Evolutionary conservation across 1,140 invertebrate species (phyloP).

Genomic region (Lepidurus arcticus): DNA sequence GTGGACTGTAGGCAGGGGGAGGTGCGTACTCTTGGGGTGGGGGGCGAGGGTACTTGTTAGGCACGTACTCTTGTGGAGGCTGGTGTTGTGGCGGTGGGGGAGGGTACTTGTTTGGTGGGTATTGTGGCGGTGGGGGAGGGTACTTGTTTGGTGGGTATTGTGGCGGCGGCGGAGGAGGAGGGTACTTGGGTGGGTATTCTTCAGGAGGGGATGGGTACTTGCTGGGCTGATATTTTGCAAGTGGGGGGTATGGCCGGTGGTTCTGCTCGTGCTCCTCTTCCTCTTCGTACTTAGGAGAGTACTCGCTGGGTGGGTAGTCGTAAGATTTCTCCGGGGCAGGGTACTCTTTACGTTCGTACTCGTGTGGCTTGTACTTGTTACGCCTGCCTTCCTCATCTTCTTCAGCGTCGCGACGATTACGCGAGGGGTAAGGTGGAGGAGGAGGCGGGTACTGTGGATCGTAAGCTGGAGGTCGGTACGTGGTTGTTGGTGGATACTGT

Average conservation of each 20-base stretch:
- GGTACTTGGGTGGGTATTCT: neutral
- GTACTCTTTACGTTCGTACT: too few relatives aligned
- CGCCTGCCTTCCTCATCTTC: neutral
- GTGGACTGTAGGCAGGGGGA: neutral
- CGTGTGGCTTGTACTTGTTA: neutral
- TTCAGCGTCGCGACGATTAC: neutral
- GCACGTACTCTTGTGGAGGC: neutral
- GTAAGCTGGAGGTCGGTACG: neutral
- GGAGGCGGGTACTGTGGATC: neutral
- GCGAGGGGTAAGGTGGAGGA: neutral
- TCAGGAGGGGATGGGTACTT: neutral
- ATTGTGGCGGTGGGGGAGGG: neutral
- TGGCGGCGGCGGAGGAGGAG: neutral
- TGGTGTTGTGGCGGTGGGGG: neutral
- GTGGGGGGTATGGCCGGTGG: neutral
- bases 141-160: neutral
- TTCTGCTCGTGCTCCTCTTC: neutral
- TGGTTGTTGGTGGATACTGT: slow-evolving; percentile 22
- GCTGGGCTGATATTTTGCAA: neutral
- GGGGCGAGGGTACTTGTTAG: neutral
- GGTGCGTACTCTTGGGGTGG: neutral
- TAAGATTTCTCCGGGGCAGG: too few relatives aligned
- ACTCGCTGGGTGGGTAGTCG: too few relatives aligned
- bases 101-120: neutral
- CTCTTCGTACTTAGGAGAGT: neutral